Evolutionary conservation across 64 coral and sea anemone species (phyloP).

Genomic region (Exaiptasia diaphana): DNA sequence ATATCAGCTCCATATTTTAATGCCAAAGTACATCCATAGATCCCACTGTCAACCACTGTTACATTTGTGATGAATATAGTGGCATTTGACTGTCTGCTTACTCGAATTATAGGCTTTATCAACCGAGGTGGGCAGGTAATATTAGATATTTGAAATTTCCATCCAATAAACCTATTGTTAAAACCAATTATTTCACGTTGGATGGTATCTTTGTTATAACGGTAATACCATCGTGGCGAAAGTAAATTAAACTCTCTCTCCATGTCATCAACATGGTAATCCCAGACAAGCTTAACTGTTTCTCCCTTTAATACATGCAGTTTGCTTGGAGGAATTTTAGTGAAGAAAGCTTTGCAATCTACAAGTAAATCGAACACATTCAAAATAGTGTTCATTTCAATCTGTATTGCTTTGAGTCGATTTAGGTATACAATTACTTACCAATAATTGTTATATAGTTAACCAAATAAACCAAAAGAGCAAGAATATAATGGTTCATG

Average conservation of each 20-base stretch:
- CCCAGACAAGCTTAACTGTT: not conserved
- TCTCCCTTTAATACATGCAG: not conserved
- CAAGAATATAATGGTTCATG: too few species aligned
- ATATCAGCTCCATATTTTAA: not conserved
- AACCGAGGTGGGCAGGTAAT: too few species aligned
- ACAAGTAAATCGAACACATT: too few species aligned
- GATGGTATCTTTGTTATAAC: not conserved
- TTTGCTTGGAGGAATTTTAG: not conserved
- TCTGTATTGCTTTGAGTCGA: too few species aligned
- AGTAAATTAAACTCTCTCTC: not conserved
- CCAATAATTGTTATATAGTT: too few species aligned
- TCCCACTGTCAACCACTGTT: not conserved
- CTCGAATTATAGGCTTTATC: too few species aligned
- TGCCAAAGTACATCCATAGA: not conserved
- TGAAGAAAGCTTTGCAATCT: not conserved
- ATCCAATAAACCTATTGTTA: not conserved
- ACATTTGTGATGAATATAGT: not conserved
- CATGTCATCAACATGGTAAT: not conserved
- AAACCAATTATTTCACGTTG: not conserved
- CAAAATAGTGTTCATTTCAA: too few species aligned
- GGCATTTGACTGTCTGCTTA: not conserved
- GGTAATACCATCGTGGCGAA: not conserved
- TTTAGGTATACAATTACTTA: too few species aligned
- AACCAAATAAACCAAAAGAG: too few species aligned
- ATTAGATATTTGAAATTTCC: too few species aligned